A percentile compares a stretch with the other conserved stretches of the same genome.
Conservation (phyloP, 2,888 invertebrate genomes). For the Thecocarcelia acutangulata region DNA sequence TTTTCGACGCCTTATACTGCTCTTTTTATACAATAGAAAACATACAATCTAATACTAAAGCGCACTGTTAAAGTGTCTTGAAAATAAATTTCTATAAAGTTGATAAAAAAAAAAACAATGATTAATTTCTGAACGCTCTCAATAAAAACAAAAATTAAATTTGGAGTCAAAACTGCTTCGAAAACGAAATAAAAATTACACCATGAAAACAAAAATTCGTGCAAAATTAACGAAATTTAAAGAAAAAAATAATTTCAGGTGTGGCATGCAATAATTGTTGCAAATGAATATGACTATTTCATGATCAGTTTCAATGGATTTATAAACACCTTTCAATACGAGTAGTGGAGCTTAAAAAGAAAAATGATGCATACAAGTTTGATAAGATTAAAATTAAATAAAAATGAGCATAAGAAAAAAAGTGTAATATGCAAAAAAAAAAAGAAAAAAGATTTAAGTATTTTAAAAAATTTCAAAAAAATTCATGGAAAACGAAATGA, state of each 20-base stretch:
- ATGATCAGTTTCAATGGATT: constrained; percentile 13
- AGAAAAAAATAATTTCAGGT: constrained; percentile 49
- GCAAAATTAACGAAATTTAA: constrained; percentile 29
- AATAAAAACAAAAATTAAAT: neutral
- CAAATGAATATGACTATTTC: constrained; percentile 21
- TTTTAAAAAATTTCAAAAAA: no score
- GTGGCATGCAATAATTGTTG: constrained; percentile 60
- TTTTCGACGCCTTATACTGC: neutral
- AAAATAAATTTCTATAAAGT: constrained; percentile 41
- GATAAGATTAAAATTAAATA: neutral
- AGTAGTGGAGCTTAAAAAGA: no score
- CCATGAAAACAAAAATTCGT: constrained; percentile 28
- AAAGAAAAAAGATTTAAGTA: no score
- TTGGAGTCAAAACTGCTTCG: neutral
- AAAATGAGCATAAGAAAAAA: neutral
- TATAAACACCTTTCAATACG: constrained; percentile 9
- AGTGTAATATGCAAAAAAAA: neutral
- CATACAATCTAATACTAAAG: neutral
- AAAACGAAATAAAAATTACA: constrained; percentile 3
- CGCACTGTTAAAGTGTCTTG: constrained; percentile 43
- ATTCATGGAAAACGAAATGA: no score
- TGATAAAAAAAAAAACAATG: constrained; percentile 29
- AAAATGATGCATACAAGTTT: neutral
- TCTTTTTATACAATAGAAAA: neutral
- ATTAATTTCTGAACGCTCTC: constrained; percentile 59